A percentile compares a stretch with the other conserved stretches of the same genome.
Evolutionary conservation across 2,797 vertebrate species (phyloP).

Genomic region (Heliangelus exortis): DNA sequence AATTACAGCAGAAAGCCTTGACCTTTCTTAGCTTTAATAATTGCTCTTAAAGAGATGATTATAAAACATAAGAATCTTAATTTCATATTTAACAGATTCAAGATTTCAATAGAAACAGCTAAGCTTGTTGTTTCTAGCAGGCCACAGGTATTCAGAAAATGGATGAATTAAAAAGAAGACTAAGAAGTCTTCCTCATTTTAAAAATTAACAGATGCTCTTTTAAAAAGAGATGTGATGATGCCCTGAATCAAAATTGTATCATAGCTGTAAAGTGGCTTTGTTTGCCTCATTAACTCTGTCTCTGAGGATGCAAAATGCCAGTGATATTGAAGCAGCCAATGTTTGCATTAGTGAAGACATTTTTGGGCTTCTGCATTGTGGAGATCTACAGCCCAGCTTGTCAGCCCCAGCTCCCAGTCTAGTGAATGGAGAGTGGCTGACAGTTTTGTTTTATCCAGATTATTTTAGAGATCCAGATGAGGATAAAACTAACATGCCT

Average conservation of each 20-base stretch:
- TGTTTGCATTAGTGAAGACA: background rate
- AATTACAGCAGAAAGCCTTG: background rate
- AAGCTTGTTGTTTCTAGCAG: background rate
- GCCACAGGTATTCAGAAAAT: background rate
- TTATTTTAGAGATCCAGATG: background rate
- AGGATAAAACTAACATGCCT: background rate
- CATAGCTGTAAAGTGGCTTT: rapidly evolving
- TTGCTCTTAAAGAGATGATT: background rate
- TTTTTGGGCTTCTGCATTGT: background rate
- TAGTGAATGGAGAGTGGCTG: rapidly evolving
- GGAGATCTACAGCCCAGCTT: too few relatives aligned
- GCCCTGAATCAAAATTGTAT: background rate
- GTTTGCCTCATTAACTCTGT: background rate
- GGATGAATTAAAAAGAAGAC: background rate
- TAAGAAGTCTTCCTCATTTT: rapidly evolving
- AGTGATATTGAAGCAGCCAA: rapidly evolving
- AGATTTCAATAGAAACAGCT: background rate
- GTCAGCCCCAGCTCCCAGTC: background rate
- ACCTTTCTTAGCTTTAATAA: background rate
- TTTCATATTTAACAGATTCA: background rate
- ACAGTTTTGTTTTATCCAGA: background rate
- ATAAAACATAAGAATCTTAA: background rate
- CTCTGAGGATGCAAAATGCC: background rate
- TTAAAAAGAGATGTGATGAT: background rate
- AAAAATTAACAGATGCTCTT: background rate